A percentile compares a stretch with the other conserved stretches of the same genome.
These are phyloP conservation scores for Troglohyphantes excavatus DNA, from an alignment of 2,888 invertebrate genomes.

Conservation along the genomic window DNA sequence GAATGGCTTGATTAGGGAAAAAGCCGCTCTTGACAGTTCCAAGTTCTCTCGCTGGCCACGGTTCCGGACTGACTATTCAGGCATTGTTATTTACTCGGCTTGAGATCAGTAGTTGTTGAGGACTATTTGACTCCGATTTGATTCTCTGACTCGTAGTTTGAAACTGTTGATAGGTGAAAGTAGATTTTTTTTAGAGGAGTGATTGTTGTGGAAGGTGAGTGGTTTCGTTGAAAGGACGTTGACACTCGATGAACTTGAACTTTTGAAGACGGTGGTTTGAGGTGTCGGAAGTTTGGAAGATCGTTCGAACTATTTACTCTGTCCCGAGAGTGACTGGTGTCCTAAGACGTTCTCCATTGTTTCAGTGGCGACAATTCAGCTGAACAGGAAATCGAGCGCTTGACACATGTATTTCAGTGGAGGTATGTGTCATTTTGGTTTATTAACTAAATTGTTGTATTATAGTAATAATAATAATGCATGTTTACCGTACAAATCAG, in stretches of 20 bases:
- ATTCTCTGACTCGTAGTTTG: background rate
- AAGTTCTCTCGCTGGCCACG: too few relatives aligned
- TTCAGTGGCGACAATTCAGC: background rate
- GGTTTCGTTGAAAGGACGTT: background rate
- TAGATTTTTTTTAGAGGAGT: background rate
- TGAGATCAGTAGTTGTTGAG: too few relatives aligned
- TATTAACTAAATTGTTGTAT: too few relatives aligned
- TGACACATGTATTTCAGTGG: background rate
- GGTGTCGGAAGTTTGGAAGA: background rate
- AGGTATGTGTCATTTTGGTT: background rate
- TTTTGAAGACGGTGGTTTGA: background rate
- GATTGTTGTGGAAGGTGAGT: background rate
- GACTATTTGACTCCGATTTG: too few relatives aligned
- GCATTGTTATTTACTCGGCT: too few relatives aligned
- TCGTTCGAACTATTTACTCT: background rate
- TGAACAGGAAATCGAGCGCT: background rate
- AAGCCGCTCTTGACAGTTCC: conserved; percentile 42
- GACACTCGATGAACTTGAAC: background rate
- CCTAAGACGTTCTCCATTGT: background rate
- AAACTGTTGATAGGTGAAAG: conserved; percentile 31
- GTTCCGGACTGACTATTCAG: background rate
- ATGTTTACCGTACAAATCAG: too few relatives aligned
- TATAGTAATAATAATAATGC: too few relatives aligned
- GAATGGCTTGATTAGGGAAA: conserved; percentile 58
- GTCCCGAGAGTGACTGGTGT: background rate